A percentile compares a stretch with the other conserved stretches of the same genome.
These are phyloP conservation scores for Cetonia aurata DNA, from an alignment of 2,888 invertebrate genomes.

Conservation along the genomic window DNA sequence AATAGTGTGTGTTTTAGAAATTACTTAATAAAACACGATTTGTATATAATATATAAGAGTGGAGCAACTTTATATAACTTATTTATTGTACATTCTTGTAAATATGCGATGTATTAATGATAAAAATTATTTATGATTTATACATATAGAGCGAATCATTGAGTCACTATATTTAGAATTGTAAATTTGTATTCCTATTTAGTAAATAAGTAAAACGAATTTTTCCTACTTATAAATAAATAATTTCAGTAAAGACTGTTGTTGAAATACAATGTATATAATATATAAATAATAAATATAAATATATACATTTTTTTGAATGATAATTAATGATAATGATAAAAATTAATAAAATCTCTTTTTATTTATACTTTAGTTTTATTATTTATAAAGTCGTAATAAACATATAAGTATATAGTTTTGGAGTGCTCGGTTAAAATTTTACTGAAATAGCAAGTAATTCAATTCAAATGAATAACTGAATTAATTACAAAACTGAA, in stretches of 20 bases:
- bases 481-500: too few relatives aligned
- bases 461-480: too few relatives aligned
- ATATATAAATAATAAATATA: conserved; percentile 9
- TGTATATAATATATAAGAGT: too few relatives aligned
- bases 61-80: conserved; percentile 1
- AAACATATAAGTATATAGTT: too few relatives aligned
- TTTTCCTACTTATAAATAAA: conserved; percentile 32
- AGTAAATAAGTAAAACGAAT: too few relatives aligned
- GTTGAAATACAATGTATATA: conserved; percentile 56
- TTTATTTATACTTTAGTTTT: conserved; percentile 39
- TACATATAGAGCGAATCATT: conserved; percentile 59
- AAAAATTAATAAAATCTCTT: conserved; percentile 44
- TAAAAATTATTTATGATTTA: conserved; percentile 24
- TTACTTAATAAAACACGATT: too few relatives aligned
- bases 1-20: too few relatives aligned
- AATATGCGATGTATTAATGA: conserved; percentile 16
- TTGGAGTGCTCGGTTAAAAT: too few relatives aligned
- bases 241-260: conserved; percentile 62
- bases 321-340: conserved; percentile 31
- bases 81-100: conserved; percentile 34
- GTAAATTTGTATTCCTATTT: conserved; percentile 33
- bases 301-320: conserved; percentile 43
- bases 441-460: too few relatives aligned
- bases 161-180: conserved; percentile 63
- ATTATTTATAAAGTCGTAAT: background rate